Evolutionary conservation across 2,797 vertebrate genomes (phyloP), one percentile per base, ranked within the genome.

Genomic region (Pteronotus mesoamericanus): DNA sequence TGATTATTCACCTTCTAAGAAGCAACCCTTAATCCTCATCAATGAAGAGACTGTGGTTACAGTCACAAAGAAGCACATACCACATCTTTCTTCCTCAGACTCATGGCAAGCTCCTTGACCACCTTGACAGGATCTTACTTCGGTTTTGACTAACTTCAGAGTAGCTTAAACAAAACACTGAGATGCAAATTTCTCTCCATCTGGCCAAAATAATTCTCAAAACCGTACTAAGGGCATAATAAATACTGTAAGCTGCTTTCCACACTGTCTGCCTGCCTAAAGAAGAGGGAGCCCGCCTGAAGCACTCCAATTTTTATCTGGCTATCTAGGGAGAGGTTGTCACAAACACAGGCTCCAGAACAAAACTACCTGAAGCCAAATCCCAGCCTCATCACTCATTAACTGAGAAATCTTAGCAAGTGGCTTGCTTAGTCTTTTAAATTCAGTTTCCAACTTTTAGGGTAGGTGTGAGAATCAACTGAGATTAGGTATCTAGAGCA

Each of bases 321-420:
- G 26, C 83, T 89, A 39, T 55, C 9, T 51, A 91, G 15, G 18
- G 69, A 55, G 9, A 91, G n/a, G 26, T 39, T 53, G 29, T 34
- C 61, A 68, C 15, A 69, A 86, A 90, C 42, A 90, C 0, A 85
- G 22, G 2, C 42, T 79, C 85, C 37, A 29, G 32, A 91, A 59
- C 42, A 82, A 95, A 96, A 85, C 79, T 78, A 68, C n/a, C 24
- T 78, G 29, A 91, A 29, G n/a, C 77, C 55, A 96, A 95, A 79
- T 55, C 61, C 48, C 79, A 83, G 16, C 34, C 69, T 92, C 11
- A 78, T n/a, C 6, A 48, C n/a, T 55, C 68, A 68, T 51, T 74
- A 85, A 91, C 46, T 55, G 39, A 92, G 19, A 80, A 34, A 71
- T 89, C 44, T 46, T 85, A 15, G 32, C 57, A 95, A 94, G 42